Evolutionary conservation across 2,113 vertebrate species (phyloP), one percentile per base, ranked within the genome.

Genomic region (Pampusana beccarii): DNA sequence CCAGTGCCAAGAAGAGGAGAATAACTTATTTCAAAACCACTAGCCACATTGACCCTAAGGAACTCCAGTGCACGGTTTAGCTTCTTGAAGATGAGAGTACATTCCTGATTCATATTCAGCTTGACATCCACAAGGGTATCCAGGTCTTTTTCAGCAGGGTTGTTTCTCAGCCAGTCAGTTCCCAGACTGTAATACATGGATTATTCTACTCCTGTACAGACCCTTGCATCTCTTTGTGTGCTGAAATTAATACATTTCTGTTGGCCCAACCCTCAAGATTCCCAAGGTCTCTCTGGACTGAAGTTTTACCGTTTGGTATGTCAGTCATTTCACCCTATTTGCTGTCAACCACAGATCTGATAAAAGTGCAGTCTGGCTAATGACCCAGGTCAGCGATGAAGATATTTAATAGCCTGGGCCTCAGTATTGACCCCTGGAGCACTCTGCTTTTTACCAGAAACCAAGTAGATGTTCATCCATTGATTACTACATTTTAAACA

Each of bases 31-130:
- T 57, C 46, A 42, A 74, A 71, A 18, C 19, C 25, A n/a, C 11
- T 17, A 33, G 11, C 29, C 29, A 53, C 0, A 0, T 9, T 64
- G 14, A 33, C 4, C 18, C 10, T 29, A 31, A 81, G 51, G 29
- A 80, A 42, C 4, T 53, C 16, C 5, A 38, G 25, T 25, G 33
- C 2, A 0, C 61, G 10, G 19, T 40, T 79, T 79, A 17, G 20
- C 40, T n/a, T 46, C 28, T 31, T 65, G 42, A 65, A 54, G 11
- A 42, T 33, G 8, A 62, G 24, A 67, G 48, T 70, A 42, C 4
- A 8, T 40, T 48, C 15, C 6, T 61, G 38, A 48, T 18, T 83
- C 29, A 12, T 42, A 48, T 28, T 54, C n/a, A 48, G 23, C 23
- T 44, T 42, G n/a, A 23, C 33, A 54, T 16, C 53, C 36, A 18